Percentiles rank a stretch among this genome's conserved stretches.
phyloP scores from a whole-genome alignment of 2,797 vertebrate species.

The Lepus townsendii region DNA sequence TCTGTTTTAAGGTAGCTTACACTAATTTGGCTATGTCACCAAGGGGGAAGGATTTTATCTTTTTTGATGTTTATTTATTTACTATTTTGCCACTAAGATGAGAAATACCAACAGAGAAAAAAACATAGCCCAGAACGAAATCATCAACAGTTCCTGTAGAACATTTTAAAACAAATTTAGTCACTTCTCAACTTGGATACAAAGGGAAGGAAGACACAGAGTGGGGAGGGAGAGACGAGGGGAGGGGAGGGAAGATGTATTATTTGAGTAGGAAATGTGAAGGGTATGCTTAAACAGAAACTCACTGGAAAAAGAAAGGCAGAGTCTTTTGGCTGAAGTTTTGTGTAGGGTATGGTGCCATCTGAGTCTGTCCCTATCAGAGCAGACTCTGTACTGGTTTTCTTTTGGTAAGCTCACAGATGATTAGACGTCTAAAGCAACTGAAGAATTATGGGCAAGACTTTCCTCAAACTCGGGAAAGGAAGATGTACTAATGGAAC shows the following conservation, averaged over 20 bases:
- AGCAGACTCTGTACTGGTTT: neutral
- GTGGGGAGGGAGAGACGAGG: neutral
- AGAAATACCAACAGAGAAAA: conserved; percentile 51
- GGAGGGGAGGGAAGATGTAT: neutral
- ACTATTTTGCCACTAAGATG: neutral
- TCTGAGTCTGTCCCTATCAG: neutral
- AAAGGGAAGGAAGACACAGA: neutral
- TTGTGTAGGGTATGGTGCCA: neutral
- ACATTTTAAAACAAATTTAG: conserved; percentile 4
- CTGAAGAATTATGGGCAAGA: neutral
- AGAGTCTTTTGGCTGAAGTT: neutral
- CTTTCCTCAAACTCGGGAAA: neutral
- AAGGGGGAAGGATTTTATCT: neutral
- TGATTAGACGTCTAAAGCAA: neutral
- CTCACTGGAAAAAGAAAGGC: neutral
- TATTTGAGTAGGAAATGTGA: neutral
- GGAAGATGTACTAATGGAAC: neutral
- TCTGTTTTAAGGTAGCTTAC: conserved; percentile 16
- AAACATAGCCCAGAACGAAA: neutral
- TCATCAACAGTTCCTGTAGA: neutral
- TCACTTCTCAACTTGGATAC: neutral
- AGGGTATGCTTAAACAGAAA: neutral
- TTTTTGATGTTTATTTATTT: neutral
- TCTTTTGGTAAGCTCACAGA: neutral
- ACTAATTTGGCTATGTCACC: neutral